These are phyloP conservation scores for Acestrorhynchus altus DNA, from an alignment of 2,797 vertebrate species.

Conservation along the genomic window DNA sequence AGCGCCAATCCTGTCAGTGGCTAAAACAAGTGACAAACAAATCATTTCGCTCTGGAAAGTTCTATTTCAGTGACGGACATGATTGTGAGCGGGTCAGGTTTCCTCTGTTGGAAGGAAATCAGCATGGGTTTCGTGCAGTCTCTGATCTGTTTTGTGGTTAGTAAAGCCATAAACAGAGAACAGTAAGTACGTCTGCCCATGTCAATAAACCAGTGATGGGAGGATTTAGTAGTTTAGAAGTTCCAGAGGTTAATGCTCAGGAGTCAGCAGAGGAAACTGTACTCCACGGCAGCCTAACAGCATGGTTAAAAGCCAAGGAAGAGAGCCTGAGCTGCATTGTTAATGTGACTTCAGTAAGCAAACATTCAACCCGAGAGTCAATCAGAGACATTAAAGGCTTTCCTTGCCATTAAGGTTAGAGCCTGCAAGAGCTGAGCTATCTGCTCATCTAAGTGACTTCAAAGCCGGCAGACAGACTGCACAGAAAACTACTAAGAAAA, in stretches of 20 bases:
- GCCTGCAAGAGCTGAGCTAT: background rate
- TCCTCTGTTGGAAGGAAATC: background rate
- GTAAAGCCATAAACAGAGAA: background rate
- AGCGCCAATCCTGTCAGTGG: background rate
- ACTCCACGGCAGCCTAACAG: constrained; percentile 11
- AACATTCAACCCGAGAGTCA: constrained; percentile 32
- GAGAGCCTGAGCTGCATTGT: constrained; percentile 36
- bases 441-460: constrained; percentile 33
- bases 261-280: constrained; percentile 27
- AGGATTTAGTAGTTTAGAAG: background rate
- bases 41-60: background rate
- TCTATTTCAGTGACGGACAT: background rate
- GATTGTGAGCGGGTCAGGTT: background rate
- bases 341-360: constrained; percentile 48
- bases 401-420: constrained; percentile 43
- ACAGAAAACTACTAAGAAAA: constrained; percentile 34
- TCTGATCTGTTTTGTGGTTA: constrained; percentile 7
- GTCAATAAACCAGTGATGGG: background rate
- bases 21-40: background rate
- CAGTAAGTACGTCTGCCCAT: background rate
- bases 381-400: constrained; percentile 53
- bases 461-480: constrained; percentile 25
- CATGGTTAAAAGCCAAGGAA: constrained; percentile 34
- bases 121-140: background rate
- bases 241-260: background rate